Base-by-base conservation (phyloP, 2,888 invertebrate genomes). In the Rhimphoctona megacephalus region DNA sequence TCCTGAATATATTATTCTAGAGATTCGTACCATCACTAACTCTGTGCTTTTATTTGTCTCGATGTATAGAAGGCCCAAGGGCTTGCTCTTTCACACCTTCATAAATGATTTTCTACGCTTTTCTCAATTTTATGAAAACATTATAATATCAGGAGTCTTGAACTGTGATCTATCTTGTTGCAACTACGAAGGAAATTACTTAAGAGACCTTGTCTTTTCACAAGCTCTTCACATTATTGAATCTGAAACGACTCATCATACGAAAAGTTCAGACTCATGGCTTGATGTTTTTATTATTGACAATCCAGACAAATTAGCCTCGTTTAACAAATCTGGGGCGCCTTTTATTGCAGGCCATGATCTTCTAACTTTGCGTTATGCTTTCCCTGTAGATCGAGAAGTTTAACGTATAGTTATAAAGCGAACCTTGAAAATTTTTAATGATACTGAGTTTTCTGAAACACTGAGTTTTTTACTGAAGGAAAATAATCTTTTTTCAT, bases 291-390 rank as follows among this genome's bases (percentile, higher is more conserved):
- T 78, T 36, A 67, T 67, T 7, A 22, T 78, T 6, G 77, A 78
- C 7, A 22, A 22, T 22, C 52, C 9, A 7, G 8, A 3, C 6
- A 49, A 72, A 11, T 1, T 76, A 19, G 5, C 4, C 7, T 25
- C 11, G 8, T 61, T 19, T 19, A 19, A 8, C 0, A 64, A 64
- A 14, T 46, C 46, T 11, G 76, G 64, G 0, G 9, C n/a, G 2
- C 64, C 76, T 2, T 76, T 76, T 8, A 76, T 76, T 2, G 76
- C 64, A 17, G 76, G 46, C n/a, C 76, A 76, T 39, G 64, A 64
- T 25, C 25, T 76, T 1, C 39, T 76, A 0, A 19, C 46, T 4
- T 1, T 64, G 11, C 4, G 9, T 0, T 76, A 46, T 2, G 11
- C 11, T n/a, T 57, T 52, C 14, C 30, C 49, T 19, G 17, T 33